Base-by-base conservation (phyloP, 1,140 invertebrate genomes). In the Medauroidea extradentata region DNA sequence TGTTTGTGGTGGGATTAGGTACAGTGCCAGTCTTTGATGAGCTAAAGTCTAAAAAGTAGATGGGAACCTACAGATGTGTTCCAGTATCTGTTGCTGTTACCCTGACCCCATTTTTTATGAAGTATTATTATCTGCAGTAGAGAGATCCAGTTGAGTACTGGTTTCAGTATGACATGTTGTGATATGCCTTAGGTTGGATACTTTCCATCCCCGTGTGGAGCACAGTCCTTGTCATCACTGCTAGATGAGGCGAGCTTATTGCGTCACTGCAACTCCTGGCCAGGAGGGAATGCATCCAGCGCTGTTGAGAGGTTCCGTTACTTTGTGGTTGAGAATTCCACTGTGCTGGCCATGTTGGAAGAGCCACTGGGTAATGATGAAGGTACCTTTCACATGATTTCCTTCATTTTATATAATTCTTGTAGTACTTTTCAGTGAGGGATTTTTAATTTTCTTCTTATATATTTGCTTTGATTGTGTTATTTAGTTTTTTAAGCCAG, bases 251-350 rank as follows among this genome's bases (percentile, higher is more conserved):
- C 88, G n/a, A 85, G 89, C 14, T 76, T 97, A 9, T 77, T 93
- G 19, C 85, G 86, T 62, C 86, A 93, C 70, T 91, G 90, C 64
- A 88, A 88, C 64, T 82, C 75, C 62, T 82, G 81, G 74, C 74
- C 64, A 39, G 24, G 70, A 27, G 74, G 75, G 21, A 71, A 78
- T 27, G 72, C 83, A 7, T 74, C 78, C n/a, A 76, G 77, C 46
- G 81, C 83, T 0, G 75, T 85, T 1, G 78, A 83, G 63, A 82
- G 85, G 65, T 91, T 95, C 73, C 80, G 90, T 46, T 97, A 96
- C 76, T 98, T 94, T 77, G 90, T 96, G 0, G 84, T 91, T 0
- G 94, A 98, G 69, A 94, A 94, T 64, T 85, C 86, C 3, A 90
- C 91, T 1, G 85, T 99, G 69, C 74, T 98, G 38, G 93, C 92